These are phyloP conservation scores for Ascaphus truei DNA, from an alignment of 2,113 vertebrate species.

Conservation along the genomic window DNA sequence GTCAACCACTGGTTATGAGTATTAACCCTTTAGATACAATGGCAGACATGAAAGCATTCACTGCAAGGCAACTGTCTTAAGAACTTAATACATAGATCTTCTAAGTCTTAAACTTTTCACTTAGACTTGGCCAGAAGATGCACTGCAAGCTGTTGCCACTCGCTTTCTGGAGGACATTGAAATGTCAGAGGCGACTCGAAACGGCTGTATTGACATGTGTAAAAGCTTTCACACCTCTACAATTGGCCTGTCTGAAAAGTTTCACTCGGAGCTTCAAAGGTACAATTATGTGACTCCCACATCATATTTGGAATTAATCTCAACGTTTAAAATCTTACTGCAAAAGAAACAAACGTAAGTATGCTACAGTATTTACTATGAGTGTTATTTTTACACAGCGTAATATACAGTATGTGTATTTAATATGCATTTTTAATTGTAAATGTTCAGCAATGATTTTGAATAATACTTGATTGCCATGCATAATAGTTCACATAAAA, in stretches of 20 bases:
- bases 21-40: no score
- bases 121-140: slow-evolving; percentile 86
- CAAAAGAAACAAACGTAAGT: slow-evolving; percentile 74
- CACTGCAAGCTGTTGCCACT: slow-evolving; percentile 82
- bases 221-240: slow-evolving; percentile 85
- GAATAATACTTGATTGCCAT: no score
- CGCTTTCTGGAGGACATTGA: slow-evolving; percentile 80
- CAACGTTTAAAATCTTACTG: slow-evolving; percentile 81
- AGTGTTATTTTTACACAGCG: no score
- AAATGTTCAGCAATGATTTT: no score
- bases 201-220: slow-evolving; percentile 84
- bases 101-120: slow-evolving; percentile 38
- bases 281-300: slow-evolving; percentile 90
- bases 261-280: slow-evolving; percentile 73
- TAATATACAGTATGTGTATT: no score
- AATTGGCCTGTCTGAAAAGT: slow-evolving; percentile 68
- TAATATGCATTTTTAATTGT: no score
- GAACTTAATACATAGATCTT: no score
- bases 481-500: no score
- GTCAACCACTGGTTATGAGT: no score
- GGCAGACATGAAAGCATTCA: no score
- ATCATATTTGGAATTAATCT: slow-evolving; percentile 88
- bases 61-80: no score
- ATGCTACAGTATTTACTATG: not conserved
- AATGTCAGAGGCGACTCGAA: slow-evolving; percentile 71